Percentiles rank a stretch among this genome's conserved stretches.
phyloP scores from a whole-genome alignment of 2,888 invertebrate genomes.

The Chromoteleia sp. region DNA sequence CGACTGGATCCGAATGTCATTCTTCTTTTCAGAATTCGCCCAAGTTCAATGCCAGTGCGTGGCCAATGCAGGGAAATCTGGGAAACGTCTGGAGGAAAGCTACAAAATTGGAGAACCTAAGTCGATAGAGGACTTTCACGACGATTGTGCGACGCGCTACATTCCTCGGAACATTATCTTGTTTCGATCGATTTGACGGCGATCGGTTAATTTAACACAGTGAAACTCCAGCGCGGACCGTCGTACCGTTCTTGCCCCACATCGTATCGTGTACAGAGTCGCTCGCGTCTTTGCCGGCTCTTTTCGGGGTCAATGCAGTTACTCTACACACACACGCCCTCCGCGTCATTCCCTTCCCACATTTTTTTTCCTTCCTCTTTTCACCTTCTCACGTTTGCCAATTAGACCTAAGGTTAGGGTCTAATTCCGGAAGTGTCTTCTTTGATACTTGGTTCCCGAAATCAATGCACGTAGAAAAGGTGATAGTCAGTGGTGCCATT shows the following conservation, averaged over 20 bases:
- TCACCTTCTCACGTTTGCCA: constrained; percentile 57
- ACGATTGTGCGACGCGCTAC: constrained; percentile 75
- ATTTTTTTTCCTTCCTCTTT: constrained; percentile 50
- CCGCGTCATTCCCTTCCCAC: constrained; percentile 60
- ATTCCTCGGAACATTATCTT: constrained; percentile 78
- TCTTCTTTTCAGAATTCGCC: constrained; percentile 4
- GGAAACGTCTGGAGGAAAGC: constrained; percentile 46
- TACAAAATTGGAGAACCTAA: constrained; percentile 53
- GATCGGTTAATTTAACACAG: constrained; percentile 80
- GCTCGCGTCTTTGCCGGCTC: constrained; percentile 64
- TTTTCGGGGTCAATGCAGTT: constrained; percentile 71
- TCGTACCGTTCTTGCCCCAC: constrained; percentile 71
- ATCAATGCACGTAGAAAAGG: too few relatives aligned
- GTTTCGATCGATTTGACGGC: constrained; percentile 79
- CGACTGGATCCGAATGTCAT: constrained; percentile 13
- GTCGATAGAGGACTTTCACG: constrained; percentile 76
- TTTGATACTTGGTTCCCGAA: constrained; percentile 9
- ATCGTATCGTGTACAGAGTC: constrained; percentile 57
- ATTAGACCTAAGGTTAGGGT: constrained; percentile 47
- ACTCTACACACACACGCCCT: constrained; percentile 65
- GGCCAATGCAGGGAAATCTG: constrained; percentile 42
- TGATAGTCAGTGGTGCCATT: too few relatives aligned
- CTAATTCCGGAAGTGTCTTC: constrained; percentile 20
- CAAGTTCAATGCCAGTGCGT: constrained; percentile 40
- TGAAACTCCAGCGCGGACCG: constrained; percentile 75